Evolutionary conservation across 2,888 invertebrate genomes (phyloP).

Genomic region (Cerceris ruficornis): DNA sequence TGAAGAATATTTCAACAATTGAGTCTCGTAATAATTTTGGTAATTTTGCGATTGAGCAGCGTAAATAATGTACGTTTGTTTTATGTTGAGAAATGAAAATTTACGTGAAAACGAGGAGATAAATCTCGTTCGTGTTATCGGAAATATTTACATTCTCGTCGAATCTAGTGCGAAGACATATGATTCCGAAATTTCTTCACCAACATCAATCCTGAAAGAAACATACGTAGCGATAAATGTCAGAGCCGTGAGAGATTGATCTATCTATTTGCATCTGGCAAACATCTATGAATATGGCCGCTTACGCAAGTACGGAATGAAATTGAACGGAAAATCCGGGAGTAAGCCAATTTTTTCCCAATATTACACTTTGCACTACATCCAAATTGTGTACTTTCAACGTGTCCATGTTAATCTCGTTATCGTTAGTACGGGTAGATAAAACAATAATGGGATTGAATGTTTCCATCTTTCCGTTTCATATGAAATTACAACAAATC

Average conservation of each 20-base stretch:
- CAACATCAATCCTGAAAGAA: slow-evolving; percentile 30
- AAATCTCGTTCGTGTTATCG: neutral
- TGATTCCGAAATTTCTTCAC: slow-evolving; percentile 19
- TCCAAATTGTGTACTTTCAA: neutral
- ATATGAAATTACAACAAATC: neutral
- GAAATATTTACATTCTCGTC: neutral
- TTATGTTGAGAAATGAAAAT: neutral
- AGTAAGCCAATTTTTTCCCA: slow-evolving; percentile 7
- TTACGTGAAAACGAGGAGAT: neutral
- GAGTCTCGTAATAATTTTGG: too few relatives aligned
- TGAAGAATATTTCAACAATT: too few relatives aligned
- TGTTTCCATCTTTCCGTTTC: neutral
- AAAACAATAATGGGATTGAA: neutral
- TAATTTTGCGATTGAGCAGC: too few relatives aligned
- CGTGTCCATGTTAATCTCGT: neutral
- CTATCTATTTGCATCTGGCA: slow-evolving; percentile 27
- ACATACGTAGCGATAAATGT: slow-evolving; percentile 43
- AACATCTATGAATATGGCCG: neutral
- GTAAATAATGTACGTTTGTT: too few relatives aligned
- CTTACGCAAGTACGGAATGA: neutral
- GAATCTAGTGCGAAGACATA: neutral
- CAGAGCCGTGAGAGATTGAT: slow-evolving; percentile 40
- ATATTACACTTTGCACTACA: neutral
- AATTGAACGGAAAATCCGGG: neutral
- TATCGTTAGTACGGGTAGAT: too few relatives aligned